Conservation (phyloP, 2,113 vertebrate genomes). For the Gavialis gangeticus region DNA sequence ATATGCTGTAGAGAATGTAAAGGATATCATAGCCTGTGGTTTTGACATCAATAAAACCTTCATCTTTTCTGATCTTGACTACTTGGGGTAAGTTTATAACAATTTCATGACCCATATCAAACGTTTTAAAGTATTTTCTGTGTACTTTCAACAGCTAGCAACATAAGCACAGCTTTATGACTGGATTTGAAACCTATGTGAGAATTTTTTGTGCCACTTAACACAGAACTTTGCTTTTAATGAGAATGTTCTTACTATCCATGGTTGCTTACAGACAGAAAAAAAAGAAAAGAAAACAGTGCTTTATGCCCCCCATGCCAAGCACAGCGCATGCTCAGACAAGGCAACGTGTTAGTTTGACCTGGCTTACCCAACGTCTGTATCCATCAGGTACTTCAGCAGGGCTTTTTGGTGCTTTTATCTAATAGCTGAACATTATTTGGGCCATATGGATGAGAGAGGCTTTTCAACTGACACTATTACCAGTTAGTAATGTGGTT, state of each 20-base stretch:
- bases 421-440: too few species aligned
- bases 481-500: too few species aligned
- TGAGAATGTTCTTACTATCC: not conserved
- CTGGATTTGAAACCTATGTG: not conserved
- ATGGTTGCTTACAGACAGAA: not conserved
- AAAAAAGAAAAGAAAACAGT: too few species aligned
- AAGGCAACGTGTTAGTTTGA: too few species aligned
- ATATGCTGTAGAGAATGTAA: constrained; percentile 91
- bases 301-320: too few species aligned
- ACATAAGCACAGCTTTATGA: not conserved
- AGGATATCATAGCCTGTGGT: constrained; percentile 96
- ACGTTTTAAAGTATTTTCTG: not conserved
- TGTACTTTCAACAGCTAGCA: not conserved
- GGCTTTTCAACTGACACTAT: too few species aligned
- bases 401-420: too few species aligned
- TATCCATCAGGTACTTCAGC: too few species aligned
- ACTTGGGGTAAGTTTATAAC: constrained; percentile 90
- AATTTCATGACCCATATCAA: not conserved
- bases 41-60: constrained; percentile 97
- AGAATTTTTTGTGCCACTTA: not conserved
- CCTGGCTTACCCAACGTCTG: too few species aligned
- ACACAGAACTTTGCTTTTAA: not conserved
- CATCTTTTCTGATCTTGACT: constrained; percentile 97
- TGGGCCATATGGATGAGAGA: too few species aligned
- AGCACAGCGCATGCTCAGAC: too few species aligned